phyloP scores from a whole-genome alignment of 2,113 vertebrate genomes.

The Myotis davidii region DNA sequence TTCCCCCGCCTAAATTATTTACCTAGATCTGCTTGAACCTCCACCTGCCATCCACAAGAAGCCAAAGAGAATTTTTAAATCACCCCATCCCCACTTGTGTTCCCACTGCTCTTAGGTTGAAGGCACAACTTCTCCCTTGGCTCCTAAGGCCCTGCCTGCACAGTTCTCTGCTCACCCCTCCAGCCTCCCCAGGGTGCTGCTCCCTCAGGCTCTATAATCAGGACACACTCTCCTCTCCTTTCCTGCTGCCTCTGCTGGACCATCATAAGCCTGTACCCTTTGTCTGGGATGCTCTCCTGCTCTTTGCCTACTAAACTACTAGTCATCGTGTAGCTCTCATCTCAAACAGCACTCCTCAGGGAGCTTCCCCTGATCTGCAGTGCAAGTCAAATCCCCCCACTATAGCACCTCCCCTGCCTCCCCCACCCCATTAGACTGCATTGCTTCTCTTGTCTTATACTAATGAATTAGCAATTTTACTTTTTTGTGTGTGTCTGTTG shows the following conservation, averaged over 20 bases:
- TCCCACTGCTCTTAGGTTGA: background rate
- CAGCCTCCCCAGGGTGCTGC: background rate
- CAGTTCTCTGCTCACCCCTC: background rate
- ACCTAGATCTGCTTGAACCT: background rate
- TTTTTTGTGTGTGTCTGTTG: background rate
- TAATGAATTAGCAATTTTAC: background rate
- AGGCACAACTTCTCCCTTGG: background rate
- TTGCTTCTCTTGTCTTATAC: background rate
- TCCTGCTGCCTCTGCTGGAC: too few relatives aligned
- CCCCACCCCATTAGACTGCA: background rate
- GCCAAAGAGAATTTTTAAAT: background rate
- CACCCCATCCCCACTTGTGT: background rate
- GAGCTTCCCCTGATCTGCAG: background rate
- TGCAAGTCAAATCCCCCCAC: background rate
- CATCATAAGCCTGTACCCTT: background rate
- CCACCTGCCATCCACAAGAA: background rate
- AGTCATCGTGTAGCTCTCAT: background rate
- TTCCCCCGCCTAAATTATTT: too few relatives aligned
- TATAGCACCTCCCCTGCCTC: too few relatives aligned
- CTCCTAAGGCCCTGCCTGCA: background rate
- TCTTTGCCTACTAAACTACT: background rate
- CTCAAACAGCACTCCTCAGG: background rate
- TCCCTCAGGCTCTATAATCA: background rate
- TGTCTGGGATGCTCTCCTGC: background rate
- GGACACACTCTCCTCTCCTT: too few relatives aligned